Conservation (phyloP, 2,113 vertebrate species). For the Hystrix brachyura region DNA sequence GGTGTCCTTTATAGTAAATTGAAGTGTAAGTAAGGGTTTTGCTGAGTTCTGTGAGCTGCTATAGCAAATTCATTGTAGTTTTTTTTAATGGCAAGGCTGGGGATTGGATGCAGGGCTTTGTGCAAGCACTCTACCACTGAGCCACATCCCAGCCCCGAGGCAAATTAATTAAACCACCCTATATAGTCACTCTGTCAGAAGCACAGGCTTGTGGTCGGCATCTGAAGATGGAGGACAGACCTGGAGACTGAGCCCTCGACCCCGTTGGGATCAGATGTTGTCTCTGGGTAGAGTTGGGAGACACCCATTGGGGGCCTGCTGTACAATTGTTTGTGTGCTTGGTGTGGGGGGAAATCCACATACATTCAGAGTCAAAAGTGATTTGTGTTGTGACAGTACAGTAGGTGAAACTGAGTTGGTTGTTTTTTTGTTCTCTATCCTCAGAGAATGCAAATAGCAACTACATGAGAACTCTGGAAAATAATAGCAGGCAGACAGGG, state of each 20-base stretch:
- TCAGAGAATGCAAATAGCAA: not conserved
- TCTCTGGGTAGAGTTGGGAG: not conserved
- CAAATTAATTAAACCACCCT: not conserved
- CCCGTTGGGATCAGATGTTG: not conserved
- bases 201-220: not conserved
- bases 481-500: not conserved
- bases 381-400: not conserved
- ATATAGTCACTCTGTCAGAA: not conserved
- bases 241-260: not conserved
- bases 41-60: not conserved
- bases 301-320: not conserved
- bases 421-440: not conserved
- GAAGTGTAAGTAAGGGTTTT: not conserved
- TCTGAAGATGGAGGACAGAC: not conserved
- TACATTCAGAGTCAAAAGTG: not conserved
- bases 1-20: not conserved
- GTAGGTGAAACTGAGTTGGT: not conserved
- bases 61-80: not conserved
- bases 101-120: not conserved
- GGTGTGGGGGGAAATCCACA: too few relatives aligned
- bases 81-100: not conserved
- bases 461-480: not conserved
- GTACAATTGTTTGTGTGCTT: not conserved
- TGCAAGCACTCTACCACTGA: not conserved
- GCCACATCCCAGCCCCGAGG: not conserved